These are phyloP conservation scores for Drosophila bocki DNA, from an alignment of 1,140 invertebrate species.

Conservation along the genomic window DNA sequence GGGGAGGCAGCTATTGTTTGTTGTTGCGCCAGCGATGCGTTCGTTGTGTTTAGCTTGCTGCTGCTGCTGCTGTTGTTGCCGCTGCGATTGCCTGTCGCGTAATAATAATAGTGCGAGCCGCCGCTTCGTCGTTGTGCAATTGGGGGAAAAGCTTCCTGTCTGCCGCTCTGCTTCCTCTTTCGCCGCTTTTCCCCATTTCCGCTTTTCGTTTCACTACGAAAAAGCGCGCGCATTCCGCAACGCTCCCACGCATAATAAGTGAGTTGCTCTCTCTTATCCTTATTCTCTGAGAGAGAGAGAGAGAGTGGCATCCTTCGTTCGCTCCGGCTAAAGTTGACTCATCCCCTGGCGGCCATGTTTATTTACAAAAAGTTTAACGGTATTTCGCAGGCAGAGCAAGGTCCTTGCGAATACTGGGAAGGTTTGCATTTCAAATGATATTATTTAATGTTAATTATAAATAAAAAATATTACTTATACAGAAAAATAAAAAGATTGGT, in stretches of 20 bases:
- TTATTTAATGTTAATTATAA: too few species aligned
- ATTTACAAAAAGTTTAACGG: constrained; percentile 78
- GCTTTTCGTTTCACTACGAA: constrained; percentile 37
- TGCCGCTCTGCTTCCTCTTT: constrained; percentile 26
- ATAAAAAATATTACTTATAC: too few species aligned
- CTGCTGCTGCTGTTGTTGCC: constrained; percentile 58
- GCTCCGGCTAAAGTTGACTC: constrained; percentile 34
- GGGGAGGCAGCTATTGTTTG: constrained; percentile 44
- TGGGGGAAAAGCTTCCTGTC: constrained; percentile 81
- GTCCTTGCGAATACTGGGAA: constrained; percentile 6
- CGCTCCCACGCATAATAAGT: constrained; percentile 45
- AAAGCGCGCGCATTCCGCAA: constrained; percentile 78
- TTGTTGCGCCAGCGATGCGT: constrained; percentile 56
- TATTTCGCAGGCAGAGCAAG: constrained; percentile 35
- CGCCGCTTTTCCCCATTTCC: constrained; percentile 4
- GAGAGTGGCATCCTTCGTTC: not conserved
- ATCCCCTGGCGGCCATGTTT: constrained; percentile 75
- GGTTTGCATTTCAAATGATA: not conserved
- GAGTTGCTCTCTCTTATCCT: not conserved
- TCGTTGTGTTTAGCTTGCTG: constrained; percentile 38
- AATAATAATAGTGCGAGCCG: constrained; percentile 66
- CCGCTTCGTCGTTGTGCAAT: constrained; percentile 67
- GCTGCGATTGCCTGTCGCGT: constrained; percentile 73
- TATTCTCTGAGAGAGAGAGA: not conserved
- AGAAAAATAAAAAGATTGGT: too few species aligned